Conservation (phyloP, 2,888 invertebrate genomes). For the Dione vanillae region DNA sequence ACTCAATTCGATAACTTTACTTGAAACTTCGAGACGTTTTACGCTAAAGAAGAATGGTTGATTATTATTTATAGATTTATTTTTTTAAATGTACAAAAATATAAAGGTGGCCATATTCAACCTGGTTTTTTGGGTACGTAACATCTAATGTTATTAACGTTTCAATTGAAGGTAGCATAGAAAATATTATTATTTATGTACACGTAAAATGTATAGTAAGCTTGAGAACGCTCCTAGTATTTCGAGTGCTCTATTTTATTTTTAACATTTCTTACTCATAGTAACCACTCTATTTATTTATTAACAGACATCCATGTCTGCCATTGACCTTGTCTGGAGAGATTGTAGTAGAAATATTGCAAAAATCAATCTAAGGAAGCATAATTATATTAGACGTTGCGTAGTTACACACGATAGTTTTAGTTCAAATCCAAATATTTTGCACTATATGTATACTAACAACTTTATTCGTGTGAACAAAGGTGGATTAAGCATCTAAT, state of each 20-base stretch:
- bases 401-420: background rate
- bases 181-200: background rate
- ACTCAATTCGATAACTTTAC: background rate
- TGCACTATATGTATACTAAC: too few relatives aligned
- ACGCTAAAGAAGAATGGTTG: too few relatives aligned
- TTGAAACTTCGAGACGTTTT: too few relatives aligned
- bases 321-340: conserved; percentile 79
- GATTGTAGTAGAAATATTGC: conserved; percentile 60
- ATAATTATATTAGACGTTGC: background rate
- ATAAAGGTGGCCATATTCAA: too few relatives aligned
- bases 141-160: background rate
- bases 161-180: background rate
- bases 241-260: conserved; percentile 61
- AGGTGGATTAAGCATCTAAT: too few relatives aligned
- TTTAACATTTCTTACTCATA: conserved; percentile 67
- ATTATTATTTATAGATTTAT: background rate
- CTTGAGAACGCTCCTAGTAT: conserved; percentile 61
- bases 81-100: background rate
- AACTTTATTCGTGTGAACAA: too few relatives aligned
- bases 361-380: conserved; percentile 52
- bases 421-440: background rate
- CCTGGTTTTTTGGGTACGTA: too few relatives aligned
- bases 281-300: conserved; percentile 69
- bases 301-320: conserved; percentile 72
- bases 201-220: conserved; percentile 27